These are phyloP conservation scores for Gila orcuttii DNA, from an alignment of 2,113 vertebrate genomes.

Conservation along the genomic window DNA sequence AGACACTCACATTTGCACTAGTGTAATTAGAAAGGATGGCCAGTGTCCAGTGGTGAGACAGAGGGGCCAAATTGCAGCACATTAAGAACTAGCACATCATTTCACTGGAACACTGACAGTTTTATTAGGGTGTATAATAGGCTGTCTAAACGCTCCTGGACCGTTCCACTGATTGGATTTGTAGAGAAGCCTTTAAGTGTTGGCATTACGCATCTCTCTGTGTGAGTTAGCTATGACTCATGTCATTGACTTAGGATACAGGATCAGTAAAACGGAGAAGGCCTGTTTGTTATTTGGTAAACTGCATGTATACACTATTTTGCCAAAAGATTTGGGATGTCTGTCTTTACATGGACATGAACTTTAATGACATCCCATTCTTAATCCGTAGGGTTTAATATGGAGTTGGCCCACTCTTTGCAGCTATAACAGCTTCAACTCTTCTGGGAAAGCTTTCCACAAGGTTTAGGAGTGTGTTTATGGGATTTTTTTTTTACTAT, in stretches of 20 bases:
- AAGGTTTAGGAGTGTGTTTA: no score
- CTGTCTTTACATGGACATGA: no score
- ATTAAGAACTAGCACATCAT: constrained; percentile 61
- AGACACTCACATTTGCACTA: constrained; percentile 24
- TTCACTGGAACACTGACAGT: constrained; percentile 59
- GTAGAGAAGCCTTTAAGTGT: constrained; percentile 16
- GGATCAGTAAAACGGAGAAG: neutral
- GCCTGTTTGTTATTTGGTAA: neutral
- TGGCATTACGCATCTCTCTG: constrained; percentile 16
- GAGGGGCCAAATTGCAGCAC: constrained; percentile 51
- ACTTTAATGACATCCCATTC: no score
- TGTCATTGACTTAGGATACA: neutral
- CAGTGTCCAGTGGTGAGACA: constrained; percentile 50
- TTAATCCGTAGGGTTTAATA: no score
- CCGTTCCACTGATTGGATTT: constrained; percentile 41
- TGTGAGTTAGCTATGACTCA: neutral
- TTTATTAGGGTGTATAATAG: constrained; percentile 64
- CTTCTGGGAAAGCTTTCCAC: no score
- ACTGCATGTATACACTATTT: neutral
- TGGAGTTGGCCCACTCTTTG: no score
- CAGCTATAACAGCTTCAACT: no score
- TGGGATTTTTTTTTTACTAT: no score
- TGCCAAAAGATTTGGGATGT: no score
- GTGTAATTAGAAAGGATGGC: constrained; percentile 62
- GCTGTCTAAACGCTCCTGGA: constrained; percentile 53